Conservation (phyloP, 2,797 vertebrate genomes). For the Craterocephalus amniculus region DNA sequence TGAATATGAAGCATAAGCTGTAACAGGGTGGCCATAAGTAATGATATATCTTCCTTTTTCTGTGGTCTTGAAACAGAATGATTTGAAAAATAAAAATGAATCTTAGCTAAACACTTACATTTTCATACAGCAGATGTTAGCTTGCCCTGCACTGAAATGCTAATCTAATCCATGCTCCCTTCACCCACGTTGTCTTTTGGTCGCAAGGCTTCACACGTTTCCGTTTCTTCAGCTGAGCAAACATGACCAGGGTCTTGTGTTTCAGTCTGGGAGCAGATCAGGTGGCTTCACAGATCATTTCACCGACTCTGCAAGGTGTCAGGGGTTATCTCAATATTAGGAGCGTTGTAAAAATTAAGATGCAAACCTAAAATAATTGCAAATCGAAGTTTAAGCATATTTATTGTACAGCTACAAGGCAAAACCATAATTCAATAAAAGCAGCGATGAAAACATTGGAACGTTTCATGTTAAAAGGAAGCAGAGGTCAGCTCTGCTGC, state of each 20-base stretch:
- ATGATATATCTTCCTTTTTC: too few species aligned
- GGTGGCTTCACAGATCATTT: background rate
- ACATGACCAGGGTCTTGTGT: background rate
- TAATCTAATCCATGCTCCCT: background rate
- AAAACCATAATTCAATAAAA: constrained; percentile 27
- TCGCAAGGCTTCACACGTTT: background rate
- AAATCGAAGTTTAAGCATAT: constrained; percentile 9
- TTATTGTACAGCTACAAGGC: background rate
- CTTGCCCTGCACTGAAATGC: background rate
- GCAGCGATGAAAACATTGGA: background rate
- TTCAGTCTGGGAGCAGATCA: background rate
- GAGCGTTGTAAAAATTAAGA: constrained; percentile 25
- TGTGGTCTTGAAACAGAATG: background rate
- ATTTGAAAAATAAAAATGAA: background rate
- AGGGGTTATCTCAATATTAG: background rate
- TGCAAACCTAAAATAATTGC: constrained; percentile 3
- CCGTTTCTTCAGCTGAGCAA: background rate
- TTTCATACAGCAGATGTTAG: background rate
- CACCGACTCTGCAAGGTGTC: background rate
- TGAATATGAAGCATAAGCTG: background rate
- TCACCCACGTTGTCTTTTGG: background rate
- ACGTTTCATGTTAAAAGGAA: constrained; percentile 9
- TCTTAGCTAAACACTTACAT: background rate
- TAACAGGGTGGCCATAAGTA: background rate
- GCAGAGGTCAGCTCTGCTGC: constrained; percentile 24